Percentiles rank a stretch among this genome's conserved stretches.
Evolutionary conservation across 1,140 invertebrate genomes (phyloP).

Genomic region (Lucilia cuprina): DNA sequence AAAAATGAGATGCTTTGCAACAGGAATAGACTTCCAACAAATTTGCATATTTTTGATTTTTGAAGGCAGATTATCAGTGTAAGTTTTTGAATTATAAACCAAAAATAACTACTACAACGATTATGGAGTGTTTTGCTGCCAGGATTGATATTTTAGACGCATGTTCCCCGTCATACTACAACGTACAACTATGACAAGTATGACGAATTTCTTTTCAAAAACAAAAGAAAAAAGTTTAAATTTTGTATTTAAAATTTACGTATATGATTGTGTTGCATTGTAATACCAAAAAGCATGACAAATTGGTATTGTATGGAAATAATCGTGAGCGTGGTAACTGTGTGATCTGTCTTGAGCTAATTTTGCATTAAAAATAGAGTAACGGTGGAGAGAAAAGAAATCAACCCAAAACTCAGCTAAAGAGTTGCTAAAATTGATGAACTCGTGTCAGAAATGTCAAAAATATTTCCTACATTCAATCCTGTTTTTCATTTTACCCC

Average conservation of each 20-base stretch:
- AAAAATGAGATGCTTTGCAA: not conserved
- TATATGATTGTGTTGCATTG: not conserved
- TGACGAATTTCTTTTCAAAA: conserved; percentile 6
- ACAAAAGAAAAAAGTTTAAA: not conserved
- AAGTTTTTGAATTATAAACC: not conserved
- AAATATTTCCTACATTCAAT: not conserved
- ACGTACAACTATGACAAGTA: not conserved
- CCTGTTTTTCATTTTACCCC: not conserved
- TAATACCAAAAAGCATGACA: conserved; percentile 22
- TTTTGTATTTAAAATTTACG: not conserved
- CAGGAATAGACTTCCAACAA: not conserved
- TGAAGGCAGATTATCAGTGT: not conserved
- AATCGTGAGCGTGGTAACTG: not conserved
- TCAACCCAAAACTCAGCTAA: not conserved
- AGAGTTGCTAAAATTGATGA: conserved; percentile 17
- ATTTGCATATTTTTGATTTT: not conserved
- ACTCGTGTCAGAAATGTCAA: conserved; percentile 25
- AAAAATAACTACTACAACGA: not conserved
- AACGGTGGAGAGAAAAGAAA: not conserved
- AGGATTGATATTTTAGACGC: not conserved
- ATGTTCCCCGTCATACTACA: not conserved
- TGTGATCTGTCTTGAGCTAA: not conserved
- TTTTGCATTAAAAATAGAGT: not conserved
- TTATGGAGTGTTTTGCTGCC: not conserved
- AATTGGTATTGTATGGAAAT: not conserved